phyloP scores from a whole-genome alignment of 2,113 vertebrate species.

The Triplophysa dalaica region DNA sequence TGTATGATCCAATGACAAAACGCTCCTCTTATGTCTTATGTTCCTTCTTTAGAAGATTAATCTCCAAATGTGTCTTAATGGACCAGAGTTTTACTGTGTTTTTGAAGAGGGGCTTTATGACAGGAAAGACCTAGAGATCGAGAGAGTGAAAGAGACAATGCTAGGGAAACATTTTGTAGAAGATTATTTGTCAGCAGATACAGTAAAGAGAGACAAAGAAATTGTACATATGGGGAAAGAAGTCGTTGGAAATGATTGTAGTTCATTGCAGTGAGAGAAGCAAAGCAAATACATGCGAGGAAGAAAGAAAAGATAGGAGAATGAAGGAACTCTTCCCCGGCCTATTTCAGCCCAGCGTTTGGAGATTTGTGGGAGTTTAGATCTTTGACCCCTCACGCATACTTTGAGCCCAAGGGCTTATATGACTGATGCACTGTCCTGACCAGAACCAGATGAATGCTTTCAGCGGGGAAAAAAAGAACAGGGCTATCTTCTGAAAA shows the following conservation, averaged over 20 bases:
- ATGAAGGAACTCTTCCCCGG: background rate
- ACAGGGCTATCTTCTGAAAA: slow-evolving; percentile 43
- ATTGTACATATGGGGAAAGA: background rate
- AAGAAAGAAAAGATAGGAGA: slow-evolving; percentile 13
- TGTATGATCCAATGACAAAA: slow-evolving; percentile 40
- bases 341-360: slow-evolving; percentile 39
- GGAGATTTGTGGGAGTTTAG: slow-evolving; percentile 51
- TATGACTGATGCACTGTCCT: slow-evolving; percentile 51
- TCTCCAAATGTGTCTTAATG: slow-evolving; percentile 33
- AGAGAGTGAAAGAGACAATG: slow-evolving; percentile 18
- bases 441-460: slow-evolving; percentile 50
- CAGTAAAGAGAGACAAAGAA: background rate
- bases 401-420: slow-evolving; percentile 43
- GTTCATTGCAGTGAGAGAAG: slow-evolving; percentile 9
- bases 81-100: slow-evolving; percentile 18
- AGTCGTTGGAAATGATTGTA: background rate
- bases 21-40: slow-evolving; percentile 30
- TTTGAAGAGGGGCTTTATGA: slow-evolving; percentile 31
- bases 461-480: slow-evolving; percentile 10
- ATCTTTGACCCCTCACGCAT: slow-evolving; percentile 52
- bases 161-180: slow-evolving; percentile 20
- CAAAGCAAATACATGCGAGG: slow-evolving; percentile 14
- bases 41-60: slow-evolving; percentile 29
- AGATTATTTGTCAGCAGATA: slow-evolving; percentile 37
- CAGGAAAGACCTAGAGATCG: background rate